Evolutionary conservation across 2,113 vertebrate species (phyloP).

Genomic region (Urocitellus parryii): DNA sequence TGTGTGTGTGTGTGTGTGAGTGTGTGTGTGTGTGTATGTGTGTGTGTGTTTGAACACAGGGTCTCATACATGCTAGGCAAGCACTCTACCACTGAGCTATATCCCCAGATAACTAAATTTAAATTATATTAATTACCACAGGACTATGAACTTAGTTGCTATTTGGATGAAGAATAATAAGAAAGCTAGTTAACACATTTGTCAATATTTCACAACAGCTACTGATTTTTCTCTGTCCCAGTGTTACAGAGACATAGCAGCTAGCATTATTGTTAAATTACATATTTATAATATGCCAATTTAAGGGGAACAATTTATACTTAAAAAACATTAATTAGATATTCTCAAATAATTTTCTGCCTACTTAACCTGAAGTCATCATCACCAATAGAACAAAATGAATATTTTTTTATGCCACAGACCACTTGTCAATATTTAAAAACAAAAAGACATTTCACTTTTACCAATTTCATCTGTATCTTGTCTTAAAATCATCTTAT

Average conservation of each 20-base stretch:
- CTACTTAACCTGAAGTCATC: neutral
- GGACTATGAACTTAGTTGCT: neutral
- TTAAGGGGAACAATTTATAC: constrained; percentile 1
- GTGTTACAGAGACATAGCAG: neutral
- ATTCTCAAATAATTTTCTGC: neutral
- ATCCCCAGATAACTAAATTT: neutral
- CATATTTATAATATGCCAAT: constrained; percentile 60
- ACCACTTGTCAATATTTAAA: neutral
- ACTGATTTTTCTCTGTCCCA: constrained; percentile 45
- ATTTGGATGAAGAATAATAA: neutral
- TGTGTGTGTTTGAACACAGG: too few relatives aligned
- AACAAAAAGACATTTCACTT: neutral
- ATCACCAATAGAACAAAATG: neutral
- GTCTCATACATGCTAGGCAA: too few relatives aligned
- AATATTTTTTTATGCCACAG: neutral
- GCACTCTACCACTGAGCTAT: too few relatives aligned
- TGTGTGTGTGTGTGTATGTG: too few relatives aligned
- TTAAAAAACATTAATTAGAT: constrained; percentile 1
- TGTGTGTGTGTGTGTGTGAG: too few relatives aligned
- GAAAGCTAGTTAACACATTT: constrained; percentile 22
- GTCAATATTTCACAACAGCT: neutral
- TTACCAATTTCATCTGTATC: neutral
- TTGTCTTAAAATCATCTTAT: neutral
- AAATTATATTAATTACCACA: neutral
- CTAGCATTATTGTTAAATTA: constrained; percentile 58